Base-by-base conservation (phyloP, 2,888 invertebrate genomes). In the Mesorhabditis sp. region DNA sequence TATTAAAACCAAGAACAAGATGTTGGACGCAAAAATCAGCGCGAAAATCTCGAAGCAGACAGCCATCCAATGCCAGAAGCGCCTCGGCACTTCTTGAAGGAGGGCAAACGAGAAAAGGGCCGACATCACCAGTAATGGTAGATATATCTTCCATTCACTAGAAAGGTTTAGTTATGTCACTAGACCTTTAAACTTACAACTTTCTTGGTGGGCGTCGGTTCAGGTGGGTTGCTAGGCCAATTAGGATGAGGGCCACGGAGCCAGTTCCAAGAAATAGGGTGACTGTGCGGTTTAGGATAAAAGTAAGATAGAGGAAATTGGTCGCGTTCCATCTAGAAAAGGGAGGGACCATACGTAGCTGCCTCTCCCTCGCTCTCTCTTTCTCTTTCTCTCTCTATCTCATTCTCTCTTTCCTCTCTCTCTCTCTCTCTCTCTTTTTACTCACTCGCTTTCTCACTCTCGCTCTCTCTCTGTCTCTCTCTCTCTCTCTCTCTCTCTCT, bases 11-110 rank as follows among this genome's bases (percentile, higher is more conserved):
- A 50, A 50, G 58, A 50, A 50, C n/a, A 50, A n/a, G 2, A 50
- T 13, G n/a, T 50, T 50, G 10, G n/a, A 13, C n/a, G 58, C 7
- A 10, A 50, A 13, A 13, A 10, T n/a, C 58, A 50, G 58, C 10
- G 58, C 7, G n/a, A 50, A 50, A 10, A 50, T 10, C 58, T 50
- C 58, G n/a, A 50, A 13, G 10, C 10, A 50, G 58, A 50, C n/a
- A n/a, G 7, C n/a, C 58, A 50, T 50, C 58, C 58, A 50, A 50
- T 50, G n/a, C 58, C 58, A 50, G 58, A 50, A 50, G 7, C 58
- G 58, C 58, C 7, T 13, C n/a, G 58, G 58, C 7, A n/a, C 58
- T n/a, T 50, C 58, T 10, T 10, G n/a, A n/a, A 50, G 7, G 7
- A n/a, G n/a, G 58, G n/a, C 10, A n/a, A 50, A 13, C 58, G 58